Base-by-base conservation (phyloP, 2,888 invertebrate genomes). In the Chalcosyrphus nemorum region DNA sequence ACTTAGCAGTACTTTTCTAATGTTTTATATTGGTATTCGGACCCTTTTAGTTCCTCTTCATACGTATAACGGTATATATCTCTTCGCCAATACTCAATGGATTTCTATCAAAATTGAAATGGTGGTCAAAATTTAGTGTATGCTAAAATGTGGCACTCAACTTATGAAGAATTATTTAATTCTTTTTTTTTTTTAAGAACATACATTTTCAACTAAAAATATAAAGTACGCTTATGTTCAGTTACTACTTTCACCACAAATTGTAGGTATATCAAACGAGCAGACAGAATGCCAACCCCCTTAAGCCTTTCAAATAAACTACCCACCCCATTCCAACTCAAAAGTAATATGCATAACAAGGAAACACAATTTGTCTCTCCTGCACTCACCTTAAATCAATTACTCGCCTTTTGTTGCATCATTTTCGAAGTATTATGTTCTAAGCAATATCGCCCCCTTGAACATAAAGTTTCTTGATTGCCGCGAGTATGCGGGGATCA, bases 351-450 rank as follows among this genome's bases (percentile, higher is more conserved):
- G 17, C 54, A 54, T 54, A 54, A 54, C 54, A 52, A 29, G 29
- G 29, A 29, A 27, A 29, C 29, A 52, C 63, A 65, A 65, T 47
- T 50, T 50, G 47, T 65, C 15, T 15, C 35, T 17, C 19, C 19
- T 50, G 65, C 65, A 65, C 63, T 65, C 35, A 65, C 50, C 65
- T 65, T 65, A 50, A 65, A 50, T 65, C 35, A 65, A 65, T 65
- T 65, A 65, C 11, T 19, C 21, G n/a, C 35, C 65, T 35, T 65
- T 65, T 65, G 65, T 65, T 65, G 65, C 65, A 35, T 50, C 32
- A 35, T 50, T 50, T 15, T 6, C 24, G 11, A 9, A 9, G 29
- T 54, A 54, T 54, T 54, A 29, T 32, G 17, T 54, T 17, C 11
- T 15, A 4, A 24, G 15, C 6, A n/a, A n/a, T 2, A 27, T 5